Evolutionary conservation across 1,140 invertebrate genomes (phyloP).

Genomic region (Bradysia coprophila): DNA sequence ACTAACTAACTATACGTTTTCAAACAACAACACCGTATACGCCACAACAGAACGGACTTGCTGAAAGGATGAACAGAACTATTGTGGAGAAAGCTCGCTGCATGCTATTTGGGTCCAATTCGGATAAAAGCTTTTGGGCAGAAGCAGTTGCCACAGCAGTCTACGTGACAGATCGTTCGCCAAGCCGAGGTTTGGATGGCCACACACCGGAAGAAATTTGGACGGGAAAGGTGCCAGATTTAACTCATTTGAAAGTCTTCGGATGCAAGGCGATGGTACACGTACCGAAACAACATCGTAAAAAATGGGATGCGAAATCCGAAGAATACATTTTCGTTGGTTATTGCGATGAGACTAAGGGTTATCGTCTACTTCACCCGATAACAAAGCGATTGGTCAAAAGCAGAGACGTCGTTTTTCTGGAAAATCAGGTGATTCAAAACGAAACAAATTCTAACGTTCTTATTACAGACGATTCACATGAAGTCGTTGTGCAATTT

Average conservation of each 20-base stretch:
- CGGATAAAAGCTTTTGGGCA: slow-evolving; percentile 20
- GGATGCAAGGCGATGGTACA: slow-evolving; percentile 20
- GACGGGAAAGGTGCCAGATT: slow-evolving; percentile 9
- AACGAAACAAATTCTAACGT: not conserved
- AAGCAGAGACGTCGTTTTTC: slow-evolving; percentile 12
- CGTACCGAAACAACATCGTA: slow-evolving; percentile 15
- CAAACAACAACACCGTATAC: slow-evolving; percentile 12
- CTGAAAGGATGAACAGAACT: slow-evolving; percentile 20
- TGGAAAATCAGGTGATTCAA: slow-evolving; percentile 7
- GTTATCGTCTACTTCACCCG: slow-evolving; percentile 13
- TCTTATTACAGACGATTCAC: not conserved
- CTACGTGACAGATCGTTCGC: slow-evolving; percentile 18
- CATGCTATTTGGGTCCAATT: slow-evolving; percentile 16
- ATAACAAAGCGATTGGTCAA: slow-evolving; percentile 10
- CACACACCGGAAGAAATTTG: slow-evolving; percentile 10
- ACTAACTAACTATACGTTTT: no score
- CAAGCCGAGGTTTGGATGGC: slow-evolving; percentile 16
- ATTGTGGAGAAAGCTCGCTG: slow-evolving; percentile 16
- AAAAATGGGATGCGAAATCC: slow-evolving; percentile 13
- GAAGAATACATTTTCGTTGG: slow-evolving; percentile 17
- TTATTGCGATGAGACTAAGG: slow-evolving; percentile 13
- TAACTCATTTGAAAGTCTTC: slow-evolving; percentile 15
- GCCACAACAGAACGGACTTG: slow-evolving; percentile 22
- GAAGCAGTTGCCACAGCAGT: slow-evolving; percentile 20
- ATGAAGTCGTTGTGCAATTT: not conserved